Evolutionary conservation across 2,113 vertebrate species (phyloP).

Genomic region (Pimephales promelas): DNA sequence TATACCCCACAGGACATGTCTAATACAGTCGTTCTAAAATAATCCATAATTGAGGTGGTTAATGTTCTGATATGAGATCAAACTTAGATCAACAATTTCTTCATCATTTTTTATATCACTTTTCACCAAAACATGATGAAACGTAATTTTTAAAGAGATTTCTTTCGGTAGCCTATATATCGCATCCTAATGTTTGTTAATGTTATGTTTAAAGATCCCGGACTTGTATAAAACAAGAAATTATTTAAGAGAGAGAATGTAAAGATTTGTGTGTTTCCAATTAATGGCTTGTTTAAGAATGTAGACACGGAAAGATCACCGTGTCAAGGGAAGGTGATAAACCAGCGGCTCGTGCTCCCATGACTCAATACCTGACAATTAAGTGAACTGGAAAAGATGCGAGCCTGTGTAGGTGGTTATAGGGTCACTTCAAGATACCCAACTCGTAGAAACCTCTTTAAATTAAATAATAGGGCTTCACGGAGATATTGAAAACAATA

Average conservation of each 20-base stretch:
- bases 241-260: background rate
- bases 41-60: background rate
- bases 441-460: background rate
- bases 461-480: background rate
- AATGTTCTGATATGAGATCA: background rate
- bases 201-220: background rate
- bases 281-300: slow-evolving; percentile 22
- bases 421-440: background rate
- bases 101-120: background rate
- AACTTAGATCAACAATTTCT: background rate
- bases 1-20: background rate
- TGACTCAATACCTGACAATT: slow-evolving; percentile 24
- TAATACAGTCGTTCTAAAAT: background rate
- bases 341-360: slow-evolving; percentile 3
- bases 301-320: background rate
- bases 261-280: background rate
- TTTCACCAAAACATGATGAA: no score
- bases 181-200: background rate
- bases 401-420: background rate
- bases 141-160: no score
- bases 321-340: slow-evolving; percentile 27
- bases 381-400: slow-evolving; percentile 26
- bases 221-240: background rate
- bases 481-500: background rate
- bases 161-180: background rate